Evolutionary conservation across 2,888 invertebrate species (phyloP), one percentile per base, ranked within the genome.

Genomic region (Tethea ocularis): DNA sequence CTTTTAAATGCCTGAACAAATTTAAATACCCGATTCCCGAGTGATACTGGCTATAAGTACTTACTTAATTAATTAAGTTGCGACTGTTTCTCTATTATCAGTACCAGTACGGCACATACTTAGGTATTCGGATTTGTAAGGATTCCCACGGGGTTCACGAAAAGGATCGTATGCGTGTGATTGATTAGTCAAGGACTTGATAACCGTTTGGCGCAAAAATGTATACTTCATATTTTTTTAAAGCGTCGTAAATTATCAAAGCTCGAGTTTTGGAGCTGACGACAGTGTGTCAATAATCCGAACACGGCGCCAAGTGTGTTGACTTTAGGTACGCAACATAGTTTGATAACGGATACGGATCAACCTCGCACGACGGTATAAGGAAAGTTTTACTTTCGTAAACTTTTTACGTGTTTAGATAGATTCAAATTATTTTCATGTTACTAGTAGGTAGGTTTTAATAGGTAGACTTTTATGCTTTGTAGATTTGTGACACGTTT

Each of bases 231-330:
- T 46, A 46, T 20, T 20, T 10, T 20, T 46, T 20, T 17, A 46
- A n/a, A n/a, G n/a, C 20, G 33, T 54, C 15, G 54, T 54, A 54
- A 54, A 54, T 13, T 53, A 13, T 33, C 33, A 11, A 24, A 53
- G 20, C 10, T 29, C 2, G 46, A 20, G 46, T 3, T 41, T 41
- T 15, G 41, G 41, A 17, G 20, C 46, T 46, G 22, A 22, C 22
- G 54, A n/a, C n/a, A n/a, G 22, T 36, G 54, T 54, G 54, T 54
- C 54, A 54, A 54, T 54, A 54, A 46, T 46, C 46, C 3, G 20
- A 46, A 10, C 46, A 10, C 46, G 46, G 46, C 46, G 46, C 46
- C 46, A 46, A 46, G 17, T 7, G 41, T 41, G 46, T 46, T 46
- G 46, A 46, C 20, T 20, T 46, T 46, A n/a, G n/a, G n/a, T n/a